Conservation (phyloP, 2,888 invertebrate species). For the Athetis lepigone region DNA sequence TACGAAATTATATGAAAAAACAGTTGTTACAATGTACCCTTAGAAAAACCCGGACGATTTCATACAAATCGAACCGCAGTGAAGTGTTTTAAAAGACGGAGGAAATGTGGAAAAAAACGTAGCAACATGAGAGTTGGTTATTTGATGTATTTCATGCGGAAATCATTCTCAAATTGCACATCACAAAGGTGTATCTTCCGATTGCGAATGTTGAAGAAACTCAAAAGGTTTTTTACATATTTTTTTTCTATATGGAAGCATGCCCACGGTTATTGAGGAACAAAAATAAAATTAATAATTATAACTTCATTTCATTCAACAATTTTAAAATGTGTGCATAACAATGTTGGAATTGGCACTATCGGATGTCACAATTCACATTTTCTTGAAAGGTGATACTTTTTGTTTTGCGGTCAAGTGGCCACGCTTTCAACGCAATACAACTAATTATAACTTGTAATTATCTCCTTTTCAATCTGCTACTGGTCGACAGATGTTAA, state of each 20-base stretch:
- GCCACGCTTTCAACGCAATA: slow-evolving; percentile 67
- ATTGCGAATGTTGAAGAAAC: slow-evolving; percentile 71
- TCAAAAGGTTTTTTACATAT: slow-evolving; percentile 58
- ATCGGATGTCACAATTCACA: slow-evolving; percentile 82
- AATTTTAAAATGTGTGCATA: slow-evolving; percentile 31
- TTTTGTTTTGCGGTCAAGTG: slow-evolving; percentile 83
- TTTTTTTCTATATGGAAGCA: slow-evolving; percentile 44
- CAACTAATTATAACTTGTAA: slow-evolving; percentile 76
- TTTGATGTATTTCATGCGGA: slow-evolving; percentile 86
- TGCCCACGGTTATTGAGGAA: slow-evolving; percentile 53
- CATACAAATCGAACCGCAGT: slow-evolving; percentile 75
- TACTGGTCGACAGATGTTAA: slow-evolving; percentile 74
- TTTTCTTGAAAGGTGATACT: slow-evolving; percentile 78
- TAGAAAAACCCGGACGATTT: slow-evolving; percentile 63
- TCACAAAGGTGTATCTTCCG: slow-evolving; percentile 80
- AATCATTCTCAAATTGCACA: slow-evolving; percentile 89
- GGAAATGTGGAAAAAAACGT: slow-evolving; percentile 79
- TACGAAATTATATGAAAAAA: slow-evolving; percentile 65
- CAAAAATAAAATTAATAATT: slow-evolving; percentile 59
- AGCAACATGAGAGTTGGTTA: slow-evolving; percentile 81
- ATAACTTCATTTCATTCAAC: slow-evolving; percentile 57
- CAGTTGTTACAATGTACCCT: slow-evolving; percentile 57
- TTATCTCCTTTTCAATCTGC: slow-evolving; percentile 73
- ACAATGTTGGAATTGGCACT: slow-evolving; percentile 61
- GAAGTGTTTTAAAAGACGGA: slow-evolving; percentile 72